phyloP scores from a whole-genome alignment of 1,140 invertebrate species.

The Mactra quadrangularis region DNA sequence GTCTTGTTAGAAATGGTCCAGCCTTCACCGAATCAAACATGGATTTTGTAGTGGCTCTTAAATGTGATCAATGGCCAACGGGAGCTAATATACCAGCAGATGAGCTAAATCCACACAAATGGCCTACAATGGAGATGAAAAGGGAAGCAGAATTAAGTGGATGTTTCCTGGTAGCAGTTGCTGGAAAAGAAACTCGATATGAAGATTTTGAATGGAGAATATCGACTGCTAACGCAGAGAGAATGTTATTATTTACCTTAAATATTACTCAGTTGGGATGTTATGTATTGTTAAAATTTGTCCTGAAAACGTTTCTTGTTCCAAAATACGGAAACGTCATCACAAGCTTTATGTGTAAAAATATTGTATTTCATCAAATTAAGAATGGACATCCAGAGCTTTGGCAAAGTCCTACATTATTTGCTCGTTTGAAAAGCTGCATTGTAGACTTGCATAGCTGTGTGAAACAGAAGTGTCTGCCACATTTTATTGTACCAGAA shows the following conservation, averaged over 20 bases:
- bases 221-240: neutral
- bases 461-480: neutral
- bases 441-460: neutral
- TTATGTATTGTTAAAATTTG: slow-evolving; percentile 33
- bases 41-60: no score
- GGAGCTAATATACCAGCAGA: neutral
- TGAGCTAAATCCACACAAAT: neutral
- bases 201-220: slow-evolving; percentile 36
- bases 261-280: slow-evolving; percentile 20
- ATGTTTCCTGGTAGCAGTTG: slow-evolving; percentile 28
- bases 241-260: slow-evolving; percentile 25
- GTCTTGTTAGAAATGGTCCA: no score
- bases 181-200: neutral
- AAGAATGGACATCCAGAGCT: neutral
- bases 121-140: neutral
- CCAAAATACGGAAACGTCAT: neutral
- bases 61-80: no score
- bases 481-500: slow-evolving; percentile 18
- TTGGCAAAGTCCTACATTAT: neutral
- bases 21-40: no score
- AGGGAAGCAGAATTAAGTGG: neutral
- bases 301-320: neutral
- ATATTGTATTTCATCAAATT: slow-evolving; percentile 1
- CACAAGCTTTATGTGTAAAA: slow-evolving; percentile 44
- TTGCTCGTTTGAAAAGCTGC: neutral